Base-by-base conservation (phyloP, 2,797 vertebrate species). In the Acrossocheilus fasciatus region DNA sequence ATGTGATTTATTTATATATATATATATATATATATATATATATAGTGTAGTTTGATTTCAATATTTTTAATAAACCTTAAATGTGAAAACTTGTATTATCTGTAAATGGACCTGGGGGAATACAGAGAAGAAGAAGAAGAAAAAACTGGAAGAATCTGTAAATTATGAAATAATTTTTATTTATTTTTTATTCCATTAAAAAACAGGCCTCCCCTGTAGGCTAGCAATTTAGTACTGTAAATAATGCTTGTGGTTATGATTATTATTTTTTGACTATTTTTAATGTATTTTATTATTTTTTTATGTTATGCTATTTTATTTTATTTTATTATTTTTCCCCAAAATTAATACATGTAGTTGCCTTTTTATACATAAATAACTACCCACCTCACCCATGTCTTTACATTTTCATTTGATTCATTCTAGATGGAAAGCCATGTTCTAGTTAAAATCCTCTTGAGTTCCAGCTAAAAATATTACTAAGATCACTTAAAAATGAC, bases 391-490 rank as follows among this genome's bases (percentile, higher is more conserved):
- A 30, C 30, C 30, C 74, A 76, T 50, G 82, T 62, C 75, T 91
- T 10, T 76, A 81, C 39, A 91, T 91, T 91, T 91, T 91, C 91
- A 92, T 90, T 87, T 92, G 23, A 88, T 89, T 93, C 90, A 91
- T 93, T 91, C 91, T 93, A 91, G 93, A 89, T 90, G 90, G 90
- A 93, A 92, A 92, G 91, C 91, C 92, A 85, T 92, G 93, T 93
- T 94, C 93, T 93, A 94, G 95, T 95, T 95, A 93, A 92, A 91
- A 85, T 83, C 88, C 92, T 92, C 93, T 88, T 26, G 45, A 87
- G 91, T 90, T 88, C 91, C 0, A 23, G 89, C 90, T 95, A 94
- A 94, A 95, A 92, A 95, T 95, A 95, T 93, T 91, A 84, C 68
- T 88, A 70, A 91, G 92, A 93, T 93, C 91, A 90, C 93, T 93